Evolutionary conservation across 2,888 invertebrate genomes (phyloP).

Genomic region (Diogma glabrata): DNA sequence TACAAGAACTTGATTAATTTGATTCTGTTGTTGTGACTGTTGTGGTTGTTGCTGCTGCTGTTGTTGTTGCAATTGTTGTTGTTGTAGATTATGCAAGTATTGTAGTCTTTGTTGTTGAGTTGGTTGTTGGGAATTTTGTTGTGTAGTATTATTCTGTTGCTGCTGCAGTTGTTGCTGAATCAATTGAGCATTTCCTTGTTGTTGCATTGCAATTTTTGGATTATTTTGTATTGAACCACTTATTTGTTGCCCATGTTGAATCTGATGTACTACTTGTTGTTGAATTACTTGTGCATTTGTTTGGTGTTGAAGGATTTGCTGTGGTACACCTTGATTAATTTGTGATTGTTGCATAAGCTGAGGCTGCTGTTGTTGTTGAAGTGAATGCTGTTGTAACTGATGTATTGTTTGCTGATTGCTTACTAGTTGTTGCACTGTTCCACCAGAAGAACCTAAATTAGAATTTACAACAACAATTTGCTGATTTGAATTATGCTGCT

Average conservation of each 20-base stretch:
- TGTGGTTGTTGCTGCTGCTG: constrained; percentile 24
- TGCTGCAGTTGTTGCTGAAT: constrained; percentile 25
- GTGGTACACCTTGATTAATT: constrained; percentile 22
- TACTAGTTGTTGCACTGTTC: no score
- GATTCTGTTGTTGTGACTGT: constrained; percentile 23
- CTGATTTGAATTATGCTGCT: constrained; percentile 18
- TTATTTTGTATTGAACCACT: constrained; percentile 19
- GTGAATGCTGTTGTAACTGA: constrained; percentile 11
- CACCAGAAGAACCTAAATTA: no score
- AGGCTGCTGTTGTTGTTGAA: constrained; percentile 19
- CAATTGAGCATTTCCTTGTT: constrained; percentile 20
- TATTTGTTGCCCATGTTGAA: constrained; percentile 22
- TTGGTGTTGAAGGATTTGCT: constrained; percentile 20
- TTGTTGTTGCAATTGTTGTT: constrained; percentile 18
- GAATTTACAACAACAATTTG: constrained; percentile 13
- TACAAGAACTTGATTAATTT: constrained; percentile 30
- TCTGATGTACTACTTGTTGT: constrained; percentile 17
- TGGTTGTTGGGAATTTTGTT: no score
- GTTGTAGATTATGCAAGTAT: constrained; percentile 11
- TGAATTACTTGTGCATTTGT: constrained; percentile 10
- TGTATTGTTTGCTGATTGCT: constrained; percentile 11
- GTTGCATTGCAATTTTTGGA: constrained; percentile 14
- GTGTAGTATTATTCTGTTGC: no score
- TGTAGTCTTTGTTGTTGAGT: constrained; percentile 22
- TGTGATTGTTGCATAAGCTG: constrained; percentile 17